These are phyloP conservation scores for Thunnus albacares DNA, from an alignment of 2,797 vertebrate species.

Conservation along the genomic window DNA sequence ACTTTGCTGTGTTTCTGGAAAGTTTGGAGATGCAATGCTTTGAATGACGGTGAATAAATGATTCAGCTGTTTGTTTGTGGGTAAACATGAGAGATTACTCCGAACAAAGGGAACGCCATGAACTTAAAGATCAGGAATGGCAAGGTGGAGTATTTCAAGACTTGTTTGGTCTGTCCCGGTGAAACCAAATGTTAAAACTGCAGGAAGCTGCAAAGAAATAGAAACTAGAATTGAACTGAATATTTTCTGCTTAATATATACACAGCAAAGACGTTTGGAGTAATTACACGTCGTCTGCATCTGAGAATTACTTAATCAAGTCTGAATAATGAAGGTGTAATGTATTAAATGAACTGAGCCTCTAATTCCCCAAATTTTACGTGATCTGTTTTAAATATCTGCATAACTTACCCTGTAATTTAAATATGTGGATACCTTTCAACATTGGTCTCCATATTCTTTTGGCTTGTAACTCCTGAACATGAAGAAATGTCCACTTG, in stretches of 20 bases:
- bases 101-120: slow-evolving; percentile 7
- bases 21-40: slow-evolving; percentile 4
- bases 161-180: neutral
- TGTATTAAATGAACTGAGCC: slow-evolving; percentile 11
- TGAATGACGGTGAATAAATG: slow-evolving; percentile 24
- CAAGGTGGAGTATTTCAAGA: slow-evolving; percentile 1
- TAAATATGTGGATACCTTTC: neutral
- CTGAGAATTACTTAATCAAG: slow-evolving; percentile 22
- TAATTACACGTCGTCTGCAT: slow-evolving; percentile 9
- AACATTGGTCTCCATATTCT: neutral
- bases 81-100: slow-evolving; percentile 15
- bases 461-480: neutral
- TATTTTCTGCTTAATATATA: slow-evolving; percentile 21
- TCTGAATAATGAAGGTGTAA: slow-evolving; percentile 11
- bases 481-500: neutral
- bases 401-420: neutral
- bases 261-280: slow-evolving; percentile 16
- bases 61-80: slow-evolving; percentile 37
- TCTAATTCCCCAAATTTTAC: slow-evolving; percentile 15
- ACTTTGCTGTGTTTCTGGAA: slow-evolving; percentile 8
- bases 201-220: neutral
- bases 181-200: slow-evolving; percentile 20
- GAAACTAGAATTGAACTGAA: neutral
- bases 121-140: slow-evolving; percentile 36
- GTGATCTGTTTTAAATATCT: slow-evolving; percentile 22